Evolutionary conservation across 2,888 invertebrate genomes (phyloP).

Genomic region (Choristoneura rosaceana): DNA sequence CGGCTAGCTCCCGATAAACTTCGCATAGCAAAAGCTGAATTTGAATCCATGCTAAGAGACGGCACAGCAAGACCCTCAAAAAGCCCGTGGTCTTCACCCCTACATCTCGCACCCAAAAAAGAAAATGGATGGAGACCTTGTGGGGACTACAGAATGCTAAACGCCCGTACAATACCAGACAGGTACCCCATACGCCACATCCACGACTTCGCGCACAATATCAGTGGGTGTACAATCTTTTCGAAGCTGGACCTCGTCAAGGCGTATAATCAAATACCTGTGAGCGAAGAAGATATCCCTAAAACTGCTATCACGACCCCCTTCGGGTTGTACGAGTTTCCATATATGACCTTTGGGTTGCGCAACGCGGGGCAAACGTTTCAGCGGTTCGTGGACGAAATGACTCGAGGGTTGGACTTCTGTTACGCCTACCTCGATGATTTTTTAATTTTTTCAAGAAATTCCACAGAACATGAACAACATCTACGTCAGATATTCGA

Average conservation of each 20-base stretch:
- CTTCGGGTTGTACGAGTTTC: not conserved
- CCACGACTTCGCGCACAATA: slow-evolving; percentile 38
- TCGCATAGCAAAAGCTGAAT: slow-evolving; percentile 43
- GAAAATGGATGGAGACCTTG: slow-evolving; percentile 48
- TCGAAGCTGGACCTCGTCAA: not conserved
- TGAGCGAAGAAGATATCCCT: not conserved
- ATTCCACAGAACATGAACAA: slow-evolving; percentile 37
- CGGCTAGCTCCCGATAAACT: slow-evolving; percentile 46
- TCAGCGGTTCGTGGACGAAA: not conserved
- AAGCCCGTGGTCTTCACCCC: not conserved
- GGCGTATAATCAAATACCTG: not conserved
- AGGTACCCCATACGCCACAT: slow-evolving; percentile 47
- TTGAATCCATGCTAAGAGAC: slow-evolving; percentile 44
- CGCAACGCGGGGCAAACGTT: not conserved
- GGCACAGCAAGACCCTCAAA: slow-evolving; percentile 41
- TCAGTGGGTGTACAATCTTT: not conserved
- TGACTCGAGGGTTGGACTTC: slow-evolving; percentile 44
- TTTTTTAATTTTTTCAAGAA: slow-evolving; percentile 51
- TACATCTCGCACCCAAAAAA: not conserved
- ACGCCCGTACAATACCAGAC: slow-evolving; percentile 47
- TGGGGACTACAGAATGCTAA: slow-evolving; percentile 55
- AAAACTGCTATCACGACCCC: not conserved
- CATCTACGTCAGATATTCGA: slow-evolving; percentile 49
- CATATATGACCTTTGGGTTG: not conserved
- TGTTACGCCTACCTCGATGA: slow-evolving; percentile 58